Evolutionary conservation across 2,797 vertebrate genomes (phyloP).

Genomic region (Etheostoma nigrum): DNA sequence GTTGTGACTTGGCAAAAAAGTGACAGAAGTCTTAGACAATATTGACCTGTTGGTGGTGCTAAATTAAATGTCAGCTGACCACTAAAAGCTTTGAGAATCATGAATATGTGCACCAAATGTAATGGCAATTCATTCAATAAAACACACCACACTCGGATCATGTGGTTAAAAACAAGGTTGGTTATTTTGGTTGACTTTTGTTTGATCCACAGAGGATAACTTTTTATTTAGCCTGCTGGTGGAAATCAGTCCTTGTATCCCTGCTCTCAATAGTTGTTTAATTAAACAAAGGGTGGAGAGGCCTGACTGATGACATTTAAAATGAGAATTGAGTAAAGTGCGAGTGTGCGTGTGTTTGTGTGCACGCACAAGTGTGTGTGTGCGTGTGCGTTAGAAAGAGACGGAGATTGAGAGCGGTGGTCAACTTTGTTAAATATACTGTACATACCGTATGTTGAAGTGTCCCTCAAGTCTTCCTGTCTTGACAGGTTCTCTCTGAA

Average conservation of each 20-base stretch:
- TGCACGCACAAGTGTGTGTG: neutral
- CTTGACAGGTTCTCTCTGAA: slow-evolving; percentile 65
- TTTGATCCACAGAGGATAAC: slow-evolving; percentile 43
- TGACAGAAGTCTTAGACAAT: neutral
- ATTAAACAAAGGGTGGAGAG: slow-evolving; percentile 35
- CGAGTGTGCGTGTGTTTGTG: neutral
- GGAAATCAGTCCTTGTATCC: slow-evolving; percentile 37
- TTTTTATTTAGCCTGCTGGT: slow-evolving; percentile 30
- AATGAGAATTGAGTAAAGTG: slow-evolving; percentile 25
- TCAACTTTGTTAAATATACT: slow-evolving; percentile 25
- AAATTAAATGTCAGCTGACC: neutral
- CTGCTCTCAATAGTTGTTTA: slow-evolving; percentile 39
- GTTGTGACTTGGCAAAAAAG: neutral
- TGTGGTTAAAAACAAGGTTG: neutral
- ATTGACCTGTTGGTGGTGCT: neutral
- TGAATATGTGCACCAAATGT: neutral
- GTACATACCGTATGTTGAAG: slow-evolving; percentile 41
- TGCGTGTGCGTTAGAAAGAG: too few species aligned
- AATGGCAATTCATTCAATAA: neutral
- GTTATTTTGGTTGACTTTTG: slow-evolving; percentile 33
- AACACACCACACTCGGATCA: neutral
- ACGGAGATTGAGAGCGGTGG: neutral
- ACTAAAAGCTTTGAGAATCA: neutral
- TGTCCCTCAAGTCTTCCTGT: slow-evolving; percentile 68
- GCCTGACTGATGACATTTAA: slow-evolving; percentile 38